phyloP scores from a whole-genome alignment of 2,888 invertebrate genomes.

The Cosmia pyralina region DNA sequence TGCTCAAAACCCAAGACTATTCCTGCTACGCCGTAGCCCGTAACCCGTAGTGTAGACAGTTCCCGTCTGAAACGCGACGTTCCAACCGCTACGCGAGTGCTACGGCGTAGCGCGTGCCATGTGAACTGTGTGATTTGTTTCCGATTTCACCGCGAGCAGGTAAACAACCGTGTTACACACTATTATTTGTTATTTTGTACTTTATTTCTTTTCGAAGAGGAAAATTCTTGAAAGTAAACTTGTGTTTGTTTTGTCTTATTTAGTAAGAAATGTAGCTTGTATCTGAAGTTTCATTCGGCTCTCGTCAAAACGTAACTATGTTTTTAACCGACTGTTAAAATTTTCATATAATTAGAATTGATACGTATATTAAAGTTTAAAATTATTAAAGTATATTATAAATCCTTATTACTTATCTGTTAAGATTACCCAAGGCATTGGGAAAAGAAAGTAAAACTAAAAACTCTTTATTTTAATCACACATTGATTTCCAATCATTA shows the following conservation, averaged over 20 bases:
- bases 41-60: conserved; percentile 31
- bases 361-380: no score
- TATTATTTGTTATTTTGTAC: conserved; percentile 47
- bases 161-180: conserved; percentile 68
- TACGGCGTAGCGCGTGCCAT: conserved; percentile 61
- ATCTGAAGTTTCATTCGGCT: conserved; percentile 4
- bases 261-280: background rate
- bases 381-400: no score
- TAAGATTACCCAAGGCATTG: no score
- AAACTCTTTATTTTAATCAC: no score
- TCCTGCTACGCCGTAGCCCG: conserved; percentile 15
- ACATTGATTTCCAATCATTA: background rate
- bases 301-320: no score
- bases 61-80: conserved; percentile 32
- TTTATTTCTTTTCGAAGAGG: conserved; percentile 47
- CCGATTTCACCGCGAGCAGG: conserved; percentile 78
- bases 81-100: conserved; percentile 39
- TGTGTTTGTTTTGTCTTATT: conserved; percentile 4
- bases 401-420: no score
- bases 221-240: conserved; percentile 20
- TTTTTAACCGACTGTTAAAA: no score
- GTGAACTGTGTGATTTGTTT: conserved; percentile 81
- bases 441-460: no score
- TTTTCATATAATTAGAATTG: no score
- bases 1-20: background rate